Percentiles rank a stretch among this genome's conserved stretches.
These are phyloP conservation scores for Tenebrosternarchus preto DNA, from an alignment of 2,113 vertebrate genomes.

Conservation along the genomic window DNA sequence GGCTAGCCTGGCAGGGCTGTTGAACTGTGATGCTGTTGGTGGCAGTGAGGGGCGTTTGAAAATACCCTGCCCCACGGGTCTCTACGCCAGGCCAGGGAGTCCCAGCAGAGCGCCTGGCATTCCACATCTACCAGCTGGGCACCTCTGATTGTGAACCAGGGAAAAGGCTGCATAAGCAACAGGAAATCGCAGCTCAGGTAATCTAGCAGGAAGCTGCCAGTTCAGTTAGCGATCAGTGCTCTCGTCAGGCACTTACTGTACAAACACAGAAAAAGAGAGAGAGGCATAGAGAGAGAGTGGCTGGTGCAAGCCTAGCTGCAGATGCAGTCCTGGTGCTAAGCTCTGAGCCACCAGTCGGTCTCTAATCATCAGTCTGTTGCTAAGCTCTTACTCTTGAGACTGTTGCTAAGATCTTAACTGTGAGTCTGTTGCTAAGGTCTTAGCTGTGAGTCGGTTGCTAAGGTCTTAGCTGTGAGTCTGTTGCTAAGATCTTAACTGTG, in stretches of 20 bases:
- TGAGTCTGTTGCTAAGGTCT: too few species aligned
- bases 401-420: too few species aligned
- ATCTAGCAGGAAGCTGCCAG: constrained; percentile 49
- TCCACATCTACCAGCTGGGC: constrained; percentile 18
- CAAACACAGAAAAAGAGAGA: constrained; percentile 29
- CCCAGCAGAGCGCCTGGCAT: constrained; percentile 18
- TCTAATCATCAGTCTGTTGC: too few species aligned
- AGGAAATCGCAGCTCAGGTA: constrained; percentile 55
- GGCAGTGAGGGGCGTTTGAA: neutral
- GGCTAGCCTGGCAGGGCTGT: too few species aligned
- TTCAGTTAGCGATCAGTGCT: constrained; percentile 45
- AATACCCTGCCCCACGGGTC: neutral
- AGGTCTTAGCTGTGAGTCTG: too few species aligned
- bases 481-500: too few species aligned
- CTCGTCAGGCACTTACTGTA: constrained; percentile 14
- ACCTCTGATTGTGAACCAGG: constrained; percentile 51
- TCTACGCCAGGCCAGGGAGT: neutral
- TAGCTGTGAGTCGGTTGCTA: too few species aligned
- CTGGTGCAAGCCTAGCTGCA: neutral
- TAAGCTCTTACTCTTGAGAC: too few species aligned
- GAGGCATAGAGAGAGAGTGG: neutral
- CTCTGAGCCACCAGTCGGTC: too few species aligned
- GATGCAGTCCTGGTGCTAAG: too few species aligned
- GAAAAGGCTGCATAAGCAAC: constrained; percentile 55
- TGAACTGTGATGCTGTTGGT: neutral